phyloP scores from a whole-genome alignment of 2,113 vertebrate genomes.

The Lamprologus speciosus region DNA sequence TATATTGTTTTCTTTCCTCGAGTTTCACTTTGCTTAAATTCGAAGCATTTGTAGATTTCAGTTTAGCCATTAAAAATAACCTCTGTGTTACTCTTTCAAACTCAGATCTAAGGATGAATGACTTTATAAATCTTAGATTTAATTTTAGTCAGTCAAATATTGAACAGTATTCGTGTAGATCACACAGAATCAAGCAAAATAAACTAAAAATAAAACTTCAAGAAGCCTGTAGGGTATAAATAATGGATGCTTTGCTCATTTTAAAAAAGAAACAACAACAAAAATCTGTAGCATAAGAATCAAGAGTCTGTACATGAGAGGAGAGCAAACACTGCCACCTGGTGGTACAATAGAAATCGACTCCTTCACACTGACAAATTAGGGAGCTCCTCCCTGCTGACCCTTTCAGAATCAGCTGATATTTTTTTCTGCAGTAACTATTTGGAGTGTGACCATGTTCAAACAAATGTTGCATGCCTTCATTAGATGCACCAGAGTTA shows the following conservation, averaged over 20 bases:
- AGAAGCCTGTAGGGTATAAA: accelerated
- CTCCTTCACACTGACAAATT: background rate
- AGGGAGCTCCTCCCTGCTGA: background rate
- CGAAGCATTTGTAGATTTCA: accelerated
- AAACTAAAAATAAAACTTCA: accelerated
- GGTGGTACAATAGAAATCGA: background rate
- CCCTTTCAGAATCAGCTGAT: background rate
- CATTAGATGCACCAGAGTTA: background rate
- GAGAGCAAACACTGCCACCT: conserved; percentile 3
- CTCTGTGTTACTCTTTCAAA: background rate
- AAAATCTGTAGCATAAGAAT: background rate
- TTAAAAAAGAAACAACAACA: background rate
- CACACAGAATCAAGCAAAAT: background rate
- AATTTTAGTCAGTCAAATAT: background rate
- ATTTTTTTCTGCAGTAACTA: accelerated
- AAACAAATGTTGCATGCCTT: accelerated
- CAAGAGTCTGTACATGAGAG: background rate
- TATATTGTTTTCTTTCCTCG: background rate
- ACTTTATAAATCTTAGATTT: background rate
- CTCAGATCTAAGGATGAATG: background rate
- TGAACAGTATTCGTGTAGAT: accelerated
- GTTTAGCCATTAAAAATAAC: background rate
- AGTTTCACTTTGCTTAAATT: background rate
- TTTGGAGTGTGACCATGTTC: accelerated
- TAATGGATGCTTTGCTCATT: background rate